Percentiles rank a stretch among this genome's conserved stretches.
Conservation (phyloP, 1,140 invertebrate species). For the Zaprionus ornatus region DNA sequence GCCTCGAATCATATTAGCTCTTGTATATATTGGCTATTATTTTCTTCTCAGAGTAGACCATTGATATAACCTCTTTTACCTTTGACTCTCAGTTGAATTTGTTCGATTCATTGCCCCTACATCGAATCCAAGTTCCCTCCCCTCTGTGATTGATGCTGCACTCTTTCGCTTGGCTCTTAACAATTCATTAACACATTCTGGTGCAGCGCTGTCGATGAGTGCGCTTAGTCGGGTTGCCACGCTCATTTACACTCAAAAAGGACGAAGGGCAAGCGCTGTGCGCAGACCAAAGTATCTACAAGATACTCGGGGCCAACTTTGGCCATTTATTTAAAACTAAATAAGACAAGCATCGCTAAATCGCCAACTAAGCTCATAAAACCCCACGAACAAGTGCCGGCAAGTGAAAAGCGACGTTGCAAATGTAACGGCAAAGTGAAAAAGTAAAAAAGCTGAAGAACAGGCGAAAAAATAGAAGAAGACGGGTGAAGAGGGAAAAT, state of each 20-base stretch:
- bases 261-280: background rate
- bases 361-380: slow-evolving; percentile 81
- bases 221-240: slow-evolving; percentile 10
- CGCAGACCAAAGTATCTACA: slow-evolving; percentile 4
- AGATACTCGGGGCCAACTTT: slow-evolving; percentile 39
- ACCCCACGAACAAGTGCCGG: slow-evolving; percentile 68
- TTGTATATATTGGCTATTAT: too few species aligned
- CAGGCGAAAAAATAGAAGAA: slow-evolving; percentile 23
- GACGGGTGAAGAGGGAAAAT: slow-evolving; percentile 28
- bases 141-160: background rate
- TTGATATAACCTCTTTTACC: background rate
- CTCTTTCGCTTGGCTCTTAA: background rate
- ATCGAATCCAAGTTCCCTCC: background rate
- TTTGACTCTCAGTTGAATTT: background rate
- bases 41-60: too few species aligned
- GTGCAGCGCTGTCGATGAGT: slow-evolving; percentile 5
- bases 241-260: slow-evolving; percentile 37
- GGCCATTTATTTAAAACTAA: slow-evolving; percentile 80
- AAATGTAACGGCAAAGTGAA: slow-evolving; percentile 58
- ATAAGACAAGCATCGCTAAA: slow-evolving; percentile 80
- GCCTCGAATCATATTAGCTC: too few species aligned
- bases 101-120: background rate
- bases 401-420: slow-evolving; percentile 70
- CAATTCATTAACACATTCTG: slow-evolving; percentile 30
- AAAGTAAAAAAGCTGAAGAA: slow-evolving; percentile 37